Evolutionary conservation across 2,113 vertebrate genomes (phyloP), one percentile per base, ranked within the genome.

Genomic region (Dicaeum eximium): DNA sequence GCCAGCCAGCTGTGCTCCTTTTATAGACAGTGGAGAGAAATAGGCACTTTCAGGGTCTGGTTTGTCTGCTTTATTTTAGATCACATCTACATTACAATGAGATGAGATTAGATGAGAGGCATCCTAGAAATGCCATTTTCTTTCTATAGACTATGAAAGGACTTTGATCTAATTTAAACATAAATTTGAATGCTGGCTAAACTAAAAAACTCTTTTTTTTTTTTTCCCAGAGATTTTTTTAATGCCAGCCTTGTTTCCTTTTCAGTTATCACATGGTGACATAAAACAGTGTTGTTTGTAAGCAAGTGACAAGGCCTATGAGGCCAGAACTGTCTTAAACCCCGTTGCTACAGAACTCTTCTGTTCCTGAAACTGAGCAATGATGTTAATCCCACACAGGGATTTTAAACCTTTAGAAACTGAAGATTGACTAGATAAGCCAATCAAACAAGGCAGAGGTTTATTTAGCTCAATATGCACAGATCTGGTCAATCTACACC

Each of bases 1-100:
- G 71, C 58, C 11, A 80, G 47, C 45, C 79, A 95, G 93, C 25
- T 66, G 62, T 66, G 79, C 50, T 94, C 72, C 86, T 74, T 88
- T 94, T 93, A 58, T 83, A 96, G 86, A 3, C 64, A 83, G 6
- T 44, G 54, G 21, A 93, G 42, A 58, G 74, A 96, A 93, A 94
- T 25, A 94, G 75, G 38, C 30, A 47, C 9, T 94, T 92, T 38
- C 80, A 80, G 35, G 13, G 47, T 12, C 31, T 62, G 67, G 70
- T 58, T 79, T 0, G 2, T 74, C 77, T 78, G 65, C 77, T 85
- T 90, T 93, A 85, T 88, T 96, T 93, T 90, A 78, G 75, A 58
- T 75, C 83, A 35, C 17, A 58, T 77, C 62, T 54, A 88, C 54
- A 80, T 61, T 77, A 58, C 60, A 80, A 40, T 48, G 37, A 72